Conservation (phyloP, 2,113 vertebrate genomes). For the Telmatochromis sp. region DNA sequence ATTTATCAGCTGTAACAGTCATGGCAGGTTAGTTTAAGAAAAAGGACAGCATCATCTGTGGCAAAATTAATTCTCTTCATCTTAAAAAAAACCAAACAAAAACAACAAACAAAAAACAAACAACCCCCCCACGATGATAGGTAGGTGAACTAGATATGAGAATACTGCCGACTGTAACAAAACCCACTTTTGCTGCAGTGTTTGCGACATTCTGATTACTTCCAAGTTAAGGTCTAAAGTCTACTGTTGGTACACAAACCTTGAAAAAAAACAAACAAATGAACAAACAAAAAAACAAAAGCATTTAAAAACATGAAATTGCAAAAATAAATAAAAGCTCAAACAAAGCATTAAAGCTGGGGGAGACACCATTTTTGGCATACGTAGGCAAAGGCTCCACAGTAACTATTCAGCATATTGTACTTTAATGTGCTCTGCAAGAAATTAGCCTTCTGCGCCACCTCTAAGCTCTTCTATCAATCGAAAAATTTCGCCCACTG, state of each 20-base stretch:
- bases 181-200: not conserved
- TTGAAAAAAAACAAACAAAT: not conserved
- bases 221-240: not conserved
- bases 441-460: not conserved
- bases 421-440: not conserved
- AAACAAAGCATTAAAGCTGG: not conserved
- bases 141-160: not conserved
- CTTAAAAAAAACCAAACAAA: not conserved
- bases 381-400: not conserved
- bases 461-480: not conserved
- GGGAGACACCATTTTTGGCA: not conserved
- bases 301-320: not conserved
- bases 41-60: not conserved
- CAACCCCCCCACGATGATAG: not conserved
- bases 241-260: not conserved
- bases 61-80: not conserved
- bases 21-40: not conserved
- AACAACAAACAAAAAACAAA: not conserved
- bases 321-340: not conserved
- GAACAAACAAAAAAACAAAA: not conserved
- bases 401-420: not conserved
- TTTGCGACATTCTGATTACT: not conserved
- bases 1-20: not conserved
- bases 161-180: not conserved
- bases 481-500: not conserved